A percentile compares a stretch with the other conserved stretches of the same genome.
phyloP scores from a whole-genome alignment of 2,888 invertebrate genomes.

The Mythimna pallens region DNA sequence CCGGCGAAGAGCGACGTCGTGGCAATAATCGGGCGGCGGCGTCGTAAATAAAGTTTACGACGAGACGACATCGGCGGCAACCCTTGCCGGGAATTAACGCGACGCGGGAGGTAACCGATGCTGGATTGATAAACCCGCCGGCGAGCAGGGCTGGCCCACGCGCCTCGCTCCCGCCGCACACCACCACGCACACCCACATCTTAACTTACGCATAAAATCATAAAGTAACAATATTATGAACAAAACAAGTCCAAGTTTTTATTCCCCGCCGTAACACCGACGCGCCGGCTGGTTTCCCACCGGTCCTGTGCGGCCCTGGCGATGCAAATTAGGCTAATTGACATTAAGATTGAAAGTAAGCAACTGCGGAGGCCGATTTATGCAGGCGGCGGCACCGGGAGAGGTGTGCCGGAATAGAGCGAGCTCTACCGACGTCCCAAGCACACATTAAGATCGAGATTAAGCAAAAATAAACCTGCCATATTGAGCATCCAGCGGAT shows the following conservation, averaged over 20 bases:
- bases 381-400: conserved; percentile 50
- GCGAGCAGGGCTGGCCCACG: conserved; percentile 61
- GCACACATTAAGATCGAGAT: conserved; percentile 67
- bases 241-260: conserved; percentile 46
- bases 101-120: conserved; percentile 78
- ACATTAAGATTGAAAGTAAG: conserved; percentile 69
- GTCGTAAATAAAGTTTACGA: conserved; percentile 87
- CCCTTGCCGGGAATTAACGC: conserved; percentile 81
- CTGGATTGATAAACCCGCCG: conserved; percentile 66
- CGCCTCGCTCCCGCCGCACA: conserved; percentile 19
- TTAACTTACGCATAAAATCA: conserved; percentile 46
- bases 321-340: conserved; percentile 74
- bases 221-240: conserved; percentile 56
- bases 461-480: conserved; percentile 64
- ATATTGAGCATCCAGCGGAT: conserved; percentile 62
- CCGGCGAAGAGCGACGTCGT: conserved; percentile 79
- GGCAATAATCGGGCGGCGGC: conserved; percentile 82
- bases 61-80: conserved; percentile 78
- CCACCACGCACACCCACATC: conserved; percentile 46
- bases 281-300: conserved; percentile 45
- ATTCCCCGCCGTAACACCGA: conserved; percentile 39
- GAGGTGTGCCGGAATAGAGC: conserved; percentile 64
- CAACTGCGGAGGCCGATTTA: conserved; percentile 63
- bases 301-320: conserved; percentile 52
- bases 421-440: conserved; percentile 46